A percentile compares a stretch with the other conserved stretches of the same genome.
These are phyloP conservation scores for Erythrolamprus reginae DNA, from an alignment of 2,113 vertebrate genomes.

Conservation along the genomic window DNA sequence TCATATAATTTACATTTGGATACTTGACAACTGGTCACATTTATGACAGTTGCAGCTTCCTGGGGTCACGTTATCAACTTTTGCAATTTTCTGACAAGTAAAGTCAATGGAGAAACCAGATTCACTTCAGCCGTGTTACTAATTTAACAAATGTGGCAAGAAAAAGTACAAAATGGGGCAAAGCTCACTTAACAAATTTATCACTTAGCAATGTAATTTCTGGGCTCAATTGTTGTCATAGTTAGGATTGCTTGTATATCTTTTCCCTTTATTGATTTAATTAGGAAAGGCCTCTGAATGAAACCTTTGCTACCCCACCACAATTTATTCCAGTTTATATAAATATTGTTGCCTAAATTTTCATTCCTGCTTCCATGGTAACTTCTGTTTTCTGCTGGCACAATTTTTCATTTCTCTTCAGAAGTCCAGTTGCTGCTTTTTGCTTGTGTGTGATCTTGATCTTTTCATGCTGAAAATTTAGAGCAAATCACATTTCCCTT, in stretches of 20 bases:
- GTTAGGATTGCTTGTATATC: background rate
- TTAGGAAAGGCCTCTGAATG: background rate
- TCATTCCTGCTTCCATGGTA: background rate
- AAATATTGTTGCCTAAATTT: background rate
- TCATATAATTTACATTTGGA: too few species aligned
- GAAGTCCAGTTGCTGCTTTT: background rate
- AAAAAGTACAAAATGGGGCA: too few species aligned
- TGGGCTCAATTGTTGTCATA: too few species aligned
- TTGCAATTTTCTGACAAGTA: too few species aligned
- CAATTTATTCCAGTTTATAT: background rate
- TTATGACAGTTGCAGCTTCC: too few species aligned
- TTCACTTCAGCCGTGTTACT: too few species aligned
- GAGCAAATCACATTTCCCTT: background rate
- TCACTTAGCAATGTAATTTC: too few species aligned
- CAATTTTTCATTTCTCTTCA: background rate
- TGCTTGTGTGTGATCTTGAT: background rate
- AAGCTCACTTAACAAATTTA: too few species aligned
- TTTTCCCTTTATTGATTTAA: background rate
- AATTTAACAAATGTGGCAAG: too few species aligned
- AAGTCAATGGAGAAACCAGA: too few species aligned
- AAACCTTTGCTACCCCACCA: background rate
- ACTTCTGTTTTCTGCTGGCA: background rate
- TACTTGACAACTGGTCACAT: too few species aligned
- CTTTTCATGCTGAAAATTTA: background rate
- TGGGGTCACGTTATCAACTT: too few species aligned